Evolutionary conservation across 1,140 invertebrate genomes (phyloP), one percentile per base, ranked within the genome.

Genomic region (Globodera ellingtonae): DNA sequence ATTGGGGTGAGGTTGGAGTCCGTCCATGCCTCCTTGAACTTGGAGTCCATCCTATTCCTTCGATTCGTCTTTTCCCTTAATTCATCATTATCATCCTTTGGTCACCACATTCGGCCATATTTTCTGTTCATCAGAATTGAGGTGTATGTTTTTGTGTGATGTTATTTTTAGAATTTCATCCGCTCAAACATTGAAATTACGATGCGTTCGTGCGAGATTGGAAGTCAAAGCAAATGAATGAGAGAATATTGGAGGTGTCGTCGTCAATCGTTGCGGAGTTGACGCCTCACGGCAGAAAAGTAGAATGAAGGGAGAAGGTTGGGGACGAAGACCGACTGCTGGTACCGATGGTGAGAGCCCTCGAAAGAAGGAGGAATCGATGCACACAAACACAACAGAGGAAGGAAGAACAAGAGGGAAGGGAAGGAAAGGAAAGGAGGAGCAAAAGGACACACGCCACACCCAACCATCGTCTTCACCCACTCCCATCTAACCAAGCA

Each of bases 321-420:
- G 56, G 18, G 56, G 18, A 62, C 56, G 56, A 62, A 62, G 56
- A 62, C 56, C 56, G 56, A 62, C 10, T 62, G 56, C 18, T 62
- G 56, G 56, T 62, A 62, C 56, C 56, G 56, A 62, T 62, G 56
- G 56, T 62, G 18, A 62, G 56, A 62, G 56, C 56, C 56, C 56
- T 18, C 56, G 56, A 62, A 62, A 15, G 56, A 15, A 52, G 50
- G 15, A 62, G 56, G 56, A 62, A 62, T 62, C 56, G 56, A 62
- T 62, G 56, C 56, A 62, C 56, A 62, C 56, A 62, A 62, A 62
- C 56, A 62, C n/a, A 18, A 52, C 52, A 62, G 18, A 5, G 56
- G 56, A 62, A 62, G 56, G 56, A 62, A 52, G 56, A 3, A 35
- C 35, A 35, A 35, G 35, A 35, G 35, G 35, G 35, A 35, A 35